A percentile compares a stretch with the other conserved stretches of the same genome.
These are phyloP conservation scores for Lophotriccus pileatus DNA, from an alignment of 2,797 vertebrate genomes.

Conservation along the genomic window DNA sequence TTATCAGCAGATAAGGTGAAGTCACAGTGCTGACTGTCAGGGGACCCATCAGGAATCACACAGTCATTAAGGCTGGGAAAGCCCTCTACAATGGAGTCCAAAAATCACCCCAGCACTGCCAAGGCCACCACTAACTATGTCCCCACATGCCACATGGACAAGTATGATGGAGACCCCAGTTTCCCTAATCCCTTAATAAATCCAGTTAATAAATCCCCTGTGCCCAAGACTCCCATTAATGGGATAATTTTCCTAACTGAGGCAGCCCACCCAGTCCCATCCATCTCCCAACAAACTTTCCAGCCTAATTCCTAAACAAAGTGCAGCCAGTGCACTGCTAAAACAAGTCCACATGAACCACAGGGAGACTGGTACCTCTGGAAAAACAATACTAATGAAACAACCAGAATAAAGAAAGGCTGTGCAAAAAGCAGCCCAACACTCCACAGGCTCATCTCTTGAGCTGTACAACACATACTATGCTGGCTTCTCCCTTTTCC, in stretches of 20 bases:
- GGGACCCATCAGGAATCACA: too few species aligned
- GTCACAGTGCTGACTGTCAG: neutral
- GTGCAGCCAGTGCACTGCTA: neutral
- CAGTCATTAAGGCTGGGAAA: neutral
- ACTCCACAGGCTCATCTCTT: neutral
- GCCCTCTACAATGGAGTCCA: neutral
- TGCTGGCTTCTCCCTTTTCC: neutral
- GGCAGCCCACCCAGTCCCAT: neutral
- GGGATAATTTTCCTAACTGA: neutral
- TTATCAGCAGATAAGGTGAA: neutral
- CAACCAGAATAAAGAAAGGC: neutral
- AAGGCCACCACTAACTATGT: neutral
- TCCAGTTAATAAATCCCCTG: neutral
- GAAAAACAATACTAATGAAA: neutral
- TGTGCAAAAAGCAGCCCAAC: neutral
- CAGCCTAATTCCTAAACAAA: neutral
- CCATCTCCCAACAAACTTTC: neutral
- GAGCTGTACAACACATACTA: rapidly evolving
- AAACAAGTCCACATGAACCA: neutral
- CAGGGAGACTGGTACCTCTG: neutral
- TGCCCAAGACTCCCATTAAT: neutral
- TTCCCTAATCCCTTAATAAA: neutral
- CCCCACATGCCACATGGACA: neutral
- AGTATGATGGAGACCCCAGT: too few species aligned
- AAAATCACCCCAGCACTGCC: neutral